Percentiles rank a stretch among this genome's conserved stretches.
Conservation (phyloP, 1,140 invertebrate genomes). For the Hormaphis cornu region DNA sequence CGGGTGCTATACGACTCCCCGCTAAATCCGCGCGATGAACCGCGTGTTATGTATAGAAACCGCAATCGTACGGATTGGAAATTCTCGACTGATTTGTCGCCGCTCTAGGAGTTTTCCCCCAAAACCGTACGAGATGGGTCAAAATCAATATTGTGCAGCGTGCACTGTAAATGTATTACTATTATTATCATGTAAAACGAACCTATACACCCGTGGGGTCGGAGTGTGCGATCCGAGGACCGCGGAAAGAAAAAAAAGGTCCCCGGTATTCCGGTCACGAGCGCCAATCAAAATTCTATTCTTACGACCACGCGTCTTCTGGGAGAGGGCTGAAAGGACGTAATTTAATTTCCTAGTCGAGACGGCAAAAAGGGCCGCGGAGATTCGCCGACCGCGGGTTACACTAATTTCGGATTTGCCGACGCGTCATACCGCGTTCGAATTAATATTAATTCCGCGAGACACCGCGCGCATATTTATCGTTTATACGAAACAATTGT, state of each 20-base stretch:
- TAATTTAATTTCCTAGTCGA: constrained; percentile 26
- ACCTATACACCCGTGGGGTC: constrained; percentile 4
- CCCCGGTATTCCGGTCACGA: constrained; percentile 22
- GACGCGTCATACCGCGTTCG: constrained; percentile 14
- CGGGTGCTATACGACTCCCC: too few species aligned
- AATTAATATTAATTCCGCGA: constrained; percentile 20
- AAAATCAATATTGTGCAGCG: constrained; percentile 31
- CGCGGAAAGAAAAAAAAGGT: constrained; percentile 12
- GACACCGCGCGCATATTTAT: too few species aligned
- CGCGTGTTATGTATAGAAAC: too few species aligned
- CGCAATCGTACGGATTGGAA: too few species aligned
- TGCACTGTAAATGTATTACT: too few species aligned
- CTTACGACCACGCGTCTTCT: constrained; percentile 30
- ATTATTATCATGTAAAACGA: constrained; percentile 30
- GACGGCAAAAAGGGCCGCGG: constrained; percentile 21
- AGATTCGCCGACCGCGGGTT: constrained; percentile 17
- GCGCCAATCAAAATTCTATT: constrained; percentile 33
- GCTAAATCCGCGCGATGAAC: too few species aligned
- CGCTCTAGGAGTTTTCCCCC: too few species aligned
- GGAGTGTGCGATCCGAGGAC: too few species aligned
- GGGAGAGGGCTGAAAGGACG: constrained; percentile 17
- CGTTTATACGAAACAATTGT: too few species aligned
- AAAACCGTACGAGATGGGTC: too few species aligned
- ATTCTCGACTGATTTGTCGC: too few species aligned
- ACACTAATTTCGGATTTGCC: constrained; percentile 27